phyloP scores from a whole-genome alignment of 2,888 invertebrate genomes.

The Entomobrya proxima region DNA sequence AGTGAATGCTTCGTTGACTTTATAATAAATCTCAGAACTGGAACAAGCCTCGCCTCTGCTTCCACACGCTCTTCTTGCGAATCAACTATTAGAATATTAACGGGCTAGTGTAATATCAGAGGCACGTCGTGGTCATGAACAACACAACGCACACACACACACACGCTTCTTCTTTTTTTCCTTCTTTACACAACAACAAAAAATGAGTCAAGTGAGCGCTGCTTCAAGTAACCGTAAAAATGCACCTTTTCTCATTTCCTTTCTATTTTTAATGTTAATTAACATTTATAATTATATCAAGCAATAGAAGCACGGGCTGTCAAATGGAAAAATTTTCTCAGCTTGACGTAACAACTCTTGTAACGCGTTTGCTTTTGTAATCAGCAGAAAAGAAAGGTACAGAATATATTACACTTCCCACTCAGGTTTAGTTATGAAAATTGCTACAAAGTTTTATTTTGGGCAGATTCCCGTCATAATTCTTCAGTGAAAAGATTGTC shows the following conservation, averaged over 20 bases:
- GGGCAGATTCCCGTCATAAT: no score
- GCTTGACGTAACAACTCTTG: background rate
- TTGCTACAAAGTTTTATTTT: no score
- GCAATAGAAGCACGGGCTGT: background rate
- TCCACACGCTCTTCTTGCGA: constrained; percentile 28
- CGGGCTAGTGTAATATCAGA: constrained; percentile 27
- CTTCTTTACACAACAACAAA: no score
- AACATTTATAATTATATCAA: constrained; percentile 30
- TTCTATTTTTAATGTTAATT: constrained; percentile 23
- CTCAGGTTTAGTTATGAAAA: no score
- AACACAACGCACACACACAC: no score
- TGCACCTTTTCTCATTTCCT: constrained; percentile 16
- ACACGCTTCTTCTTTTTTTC: no score
- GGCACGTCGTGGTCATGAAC: constrained; percentile 29
- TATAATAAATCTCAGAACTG: constrained; percentile 54
- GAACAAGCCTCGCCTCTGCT: constrained; percentile 22
- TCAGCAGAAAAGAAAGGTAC: no score
- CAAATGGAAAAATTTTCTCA: background rate
- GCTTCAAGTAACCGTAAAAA: background rate
- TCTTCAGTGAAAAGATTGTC: no score
- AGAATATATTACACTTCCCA: no score
- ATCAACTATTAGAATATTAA: constrained; percentile 50
- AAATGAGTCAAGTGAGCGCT: constrained; percentile 10
- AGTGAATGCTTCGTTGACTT: constrained; percentile 43
- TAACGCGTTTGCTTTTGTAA: background rate